These are phyloP conservation scores for Harpegnathos saltator DNA, from an alignment of 1,140 invertebrate species.

Conservation along the genomic window DNA sequence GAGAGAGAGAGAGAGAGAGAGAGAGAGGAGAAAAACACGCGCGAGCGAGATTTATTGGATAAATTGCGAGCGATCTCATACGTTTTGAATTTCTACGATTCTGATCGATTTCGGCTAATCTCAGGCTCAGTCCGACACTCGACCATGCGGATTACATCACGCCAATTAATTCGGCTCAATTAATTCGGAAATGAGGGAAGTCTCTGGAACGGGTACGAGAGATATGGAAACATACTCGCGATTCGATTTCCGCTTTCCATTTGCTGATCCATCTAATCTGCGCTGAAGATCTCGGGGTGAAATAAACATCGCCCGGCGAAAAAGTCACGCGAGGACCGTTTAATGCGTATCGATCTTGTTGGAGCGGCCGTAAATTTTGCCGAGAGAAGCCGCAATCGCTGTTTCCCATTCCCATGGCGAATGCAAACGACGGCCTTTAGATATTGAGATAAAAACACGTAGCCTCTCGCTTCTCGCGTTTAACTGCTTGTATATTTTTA, in stretches of 20 bases:
- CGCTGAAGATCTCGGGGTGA: not conserved
- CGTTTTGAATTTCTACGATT: not conserved
- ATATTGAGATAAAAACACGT: not conserved
- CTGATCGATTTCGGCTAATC: not conserved
- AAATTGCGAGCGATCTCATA: not conserved
- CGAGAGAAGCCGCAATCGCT: too few species aligned
- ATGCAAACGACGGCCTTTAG: not conserved
- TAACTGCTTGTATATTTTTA: not conserved
- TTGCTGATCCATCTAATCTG: not conserved
- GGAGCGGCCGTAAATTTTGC: too few species aligned
- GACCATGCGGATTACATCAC: not conserved
- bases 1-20: too few species aligned
- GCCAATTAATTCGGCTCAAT: constrained; percentile 3
- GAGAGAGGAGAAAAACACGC: too few species aligned
- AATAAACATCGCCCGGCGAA: not conserved
- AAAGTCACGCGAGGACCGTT: not conserved
- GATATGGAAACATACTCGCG: not conserved
- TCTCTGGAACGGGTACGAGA: not conserved
- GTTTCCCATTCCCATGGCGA: too few species aligned
- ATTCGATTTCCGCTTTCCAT: not conserved
- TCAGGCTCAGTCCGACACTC: not conserved
- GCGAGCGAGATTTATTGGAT: too few species aligned
- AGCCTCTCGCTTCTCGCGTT: too few species aligned
- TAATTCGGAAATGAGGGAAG: not conserved
- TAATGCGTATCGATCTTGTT: too few species aligned